Base-by-base conservation (phyloP, 2,797 vertebrate genomes). In the Mastacembelus armatus region DNA sequence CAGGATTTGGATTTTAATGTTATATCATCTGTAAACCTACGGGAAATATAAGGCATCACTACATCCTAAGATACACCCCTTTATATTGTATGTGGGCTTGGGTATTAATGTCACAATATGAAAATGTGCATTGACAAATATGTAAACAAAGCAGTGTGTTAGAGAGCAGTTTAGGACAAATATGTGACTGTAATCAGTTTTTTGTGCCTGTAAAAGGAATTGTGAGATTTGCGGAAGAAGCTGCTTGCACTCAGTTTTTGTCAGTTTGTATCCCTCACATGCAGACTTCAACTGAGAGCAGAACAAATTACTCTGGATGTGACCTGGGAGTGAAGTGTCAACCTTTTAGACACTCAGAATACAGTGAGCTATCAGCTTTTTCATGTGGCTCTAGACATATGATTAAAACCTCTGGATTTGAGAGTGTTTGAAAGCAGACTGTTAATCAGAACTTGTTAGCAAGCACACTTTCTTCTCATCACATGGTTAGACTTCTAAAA, bases 221-320 rank as follows among this genome's bases (percentile, higher is more conserved):
- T 44, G 10, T 19, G 18, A 51, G 69, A 64, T 39, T 49, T 18
- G 30, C 18, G 43, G 8, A 6, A 73, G 67, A 57, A 74, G 57
- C 64, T 24, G 18, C 49, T 49, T 0, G 1, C 1, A 7, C 24
- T 55, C 22, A 38, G 10, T 50, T 52, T 48, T 40, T 48, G 18
- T 43, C 22, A n/a, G 35, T 43, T 49, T 56, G 16, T 21, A 60
- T 50, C 12, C 29, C 2, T 40, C 18, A 36, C 29, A 38, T 24
- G n/a, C 19, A 16, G 35, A 49, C 35, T 48, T 39, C 21, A 66
- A 4, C 49, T 44, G 30, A 55, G 35, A 48, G 36, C 42, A 49
- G 26, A 42, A 24, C 30, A 50, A n/a, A 62, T 68, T 32, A 38
- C 12, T 22, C 16, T 26, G 21, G 6, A 16, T 52, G 15, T 65